Base-by-base conservation (phyloP, 1,140 invertebrate species). In the Drosophila quadrilineata region DNA sequence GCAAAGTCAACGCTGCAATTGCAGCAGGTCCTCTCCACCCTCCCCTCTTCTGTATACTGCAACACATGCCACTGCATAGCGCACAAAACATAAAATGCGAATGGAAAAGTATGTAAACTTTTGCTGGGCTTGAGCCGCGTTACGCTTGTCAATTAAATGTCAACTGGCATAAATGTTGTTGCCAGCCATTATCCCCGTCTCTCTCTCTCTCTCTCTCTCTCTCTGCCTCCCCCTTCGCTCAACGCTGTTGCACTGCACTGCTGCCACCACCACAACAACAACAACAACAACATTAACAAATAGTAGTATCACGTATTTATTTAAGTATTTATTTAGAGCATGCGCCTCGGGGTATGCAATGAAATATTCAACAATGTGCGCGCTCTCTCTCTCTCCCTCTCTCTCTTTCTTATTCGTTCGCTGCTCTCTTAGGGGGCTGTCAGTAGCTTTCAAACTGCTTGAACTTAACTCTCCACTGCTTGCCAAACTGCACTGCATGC, bases 111-210 rank as follows among this genome's bases (percentile, higher is more conserved):
- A n/a, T n/a, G n/a, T n/a, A n/a, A n/a, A 63, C 56, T 63, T 41
- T 62, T 28, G 45, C 45, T 33, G 52, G 45, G 50, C 36, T 24
- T 38, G 17, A 43, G 19, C 43, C 21, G 14, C 48, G 10, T 26
- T 19, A 14, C 14, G 54, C 71, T 75, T 85, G 79, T 85, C 79
- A 85, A 85, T 85, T 79, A 85, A 79, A 86, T 85, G 79, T 86
- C 79, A 85, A 86, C 74, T 85, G 66, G 75, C 79, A 85, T 66
- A 77, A 84, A 84, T 71, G 73, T 82, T 73, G 57, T 52, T 45
- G 40, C 53, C n/a, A n/a, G n/a, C n/a, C n/a, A n/a, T n/a, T n/a
- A n/a, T n/a, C n/a, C n/a, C n/a, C n/a, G n/a, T n/a, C n/a, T n/a
- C n/a, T n/a, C n/a, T n/a, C n/a, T n/a, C n/a, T n/a, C n/a, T n/a